Evolutionary conservation across 2,797 vertebrate species (phyloP), one percentile per base, ranked within the genome.

Genomic region (Poliocrania exsul): DNA sequence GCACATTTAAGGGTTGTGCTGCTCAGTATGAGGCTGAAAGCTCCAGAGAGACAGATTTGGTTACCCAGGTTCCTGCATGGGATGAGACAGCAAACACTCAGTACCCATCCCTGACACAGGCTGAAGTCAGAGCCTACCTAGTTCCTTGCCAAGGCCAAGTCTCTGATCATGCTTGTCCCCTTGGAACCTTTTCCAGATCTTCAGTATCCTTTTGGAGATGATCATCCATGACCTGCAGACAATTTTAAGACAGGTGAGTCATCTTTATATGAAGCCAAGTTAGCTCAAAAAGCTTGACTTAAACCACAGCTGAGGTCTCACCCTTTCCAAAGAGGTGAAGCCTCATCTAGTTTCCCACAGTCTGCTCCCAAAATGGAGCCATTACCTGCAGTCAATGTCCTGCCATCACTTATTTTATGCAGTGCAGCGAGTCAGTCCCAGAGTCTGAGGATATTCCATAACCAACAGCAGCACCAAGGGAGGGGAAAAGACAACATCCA

Each of bases 141-240:
- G 4, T 21, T 72, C 70, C 57, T 46, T 24, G 21, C 46, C 38
- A n/a, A 7, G 26, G 42, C 65, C 26, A 25, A 44, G 15, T 19
- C 62, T 58, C 60, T 16, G 16, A 18, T 37, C 2, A 1, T 25
- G 17, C 19, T 64, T 3, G 13, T 46, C 12, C 31, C 80, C 42
- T 35, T 42, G 38, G 35, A 70, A 81, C 20, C 24, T 73, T 26
- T 77, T 70, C 16, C 66, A 47, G 35, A 24, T 81, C 42, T 69
- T 73, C 61, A 11, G 21, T 14, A 29, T 47, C 38, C 51, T 51
- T 47, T 42, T 26, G 9, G 46, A 77, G 61, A 33, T 8, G 5
- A 35, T 1, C 0, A 40, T 29, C 46, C 0, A 0, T 26, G 21
- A 65, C 47, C 69, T 54, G 29, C 5, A 4, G 8, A 7, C 53